Base-by-base conservation (phyloP, 2,888 invertebrate species). In the Himalopsyche kuldschensis region DNA sequence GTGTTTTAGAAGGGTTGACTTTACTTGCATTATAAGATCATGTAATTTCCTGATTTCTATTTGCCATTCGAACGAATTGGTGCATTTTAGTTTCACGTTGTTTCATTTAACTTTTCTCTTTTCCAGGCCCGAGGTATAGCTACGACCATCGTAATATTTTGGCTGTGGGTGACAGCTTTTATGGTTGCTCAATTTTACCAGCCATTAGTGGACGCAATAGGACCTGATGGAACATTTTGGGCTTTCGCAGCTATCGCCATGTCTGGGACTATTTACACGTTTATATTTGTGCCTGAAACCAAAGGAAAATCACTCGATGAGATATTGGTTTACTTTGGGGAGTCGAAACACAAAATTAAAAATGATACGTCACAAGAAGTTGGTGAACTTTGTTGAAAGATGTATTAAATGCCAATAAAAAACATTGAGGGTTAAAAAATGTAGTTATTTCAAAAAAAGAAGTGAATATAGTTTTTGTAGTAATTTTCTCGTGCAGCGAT, bases 211-310 rank as follows among this genome's bases (percentile, higher is more conserved):
- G 76, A 82, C 82, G 86, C 88, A 46, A 88, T 90, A 0, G 91
- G 91, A 0, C 87, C 87, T 1, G 87, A 90, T 76, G 88, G 88
- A 0, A 88, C 89, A 30, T 91, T 91, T 87, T 90, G 88, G 87
- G 83, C 88, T 2, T 91, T 89, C 86, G 88, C 89, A 8, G 87
- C 85, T 0, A 87, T 89, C n/a, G 90, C 90, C 86, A 78, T 90
- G 30, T 75, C 88, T 0, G 89, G 90, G 0, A 87, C 88, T 8
- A 41, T 89, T 83, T 88, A 89, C 55, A 87, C 88, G 79, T 86
- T 89, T 47, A 85, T 89, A 69, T 89, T 88, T 47, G 87, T 91
- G 55, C 91, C 91, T 0, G 92, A 92, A 87, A 91, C 91, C 0
- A 90, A 89, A 87, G 90, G 90, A 27, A 90, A 89, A 86, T 89